A percentile compares a stretch with the other conserved stretches of the same genome.
phyloP scores from a whole-genome alignment of 53 echinoderm and acorn worm genomes.

The Echinarachnius parma region DNA sequence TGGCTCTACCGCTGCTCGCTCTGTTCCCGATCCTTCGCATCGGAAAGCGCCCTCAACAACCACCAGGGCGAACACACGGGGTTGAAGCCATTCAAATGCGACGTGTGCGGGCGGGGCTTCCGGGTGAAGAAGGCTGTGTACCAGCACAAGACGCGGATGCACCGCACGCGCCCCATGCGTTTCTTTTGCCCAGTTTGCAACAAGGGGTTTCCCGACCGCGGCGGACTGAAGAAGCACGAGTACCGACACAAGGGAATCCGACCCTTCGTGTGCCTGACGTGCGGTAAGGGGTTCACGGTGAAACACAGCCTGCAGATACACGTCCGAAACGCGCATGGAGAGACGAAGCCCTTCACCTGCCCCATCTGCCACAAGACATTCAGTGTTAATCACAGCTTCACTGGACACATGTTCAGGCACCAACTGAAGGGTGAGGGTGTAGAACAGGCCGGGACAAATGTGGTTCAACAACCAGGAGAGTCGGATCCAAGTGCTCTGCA shows the following conservation, averaged over 20 bases:
- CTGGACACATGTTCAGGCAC: conserved; percentile 28
- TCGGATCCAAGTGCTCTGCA: no score
- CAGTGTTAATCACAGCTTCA: conserved; percentile 17
- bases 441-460: no score
- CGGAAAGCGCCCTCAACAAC: conserved; percentile 30
- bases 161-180: conserved; percentile 7
- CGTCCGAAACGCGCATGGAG: conserved; percentile 7
- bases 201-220: conserved; percentile 22
- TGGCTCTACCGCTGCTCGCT: conserved; percentile 21
- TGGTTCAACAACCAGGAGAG: no score
- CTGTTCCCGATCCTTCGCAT: conserved; percentile 22
- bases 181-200: conserved; percentile 23
- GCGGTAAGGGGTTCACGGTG: conserved; percentile 23
- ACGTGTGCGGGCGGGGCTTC: conserved; percentile 31
- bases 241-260: conserved; percentile 27
- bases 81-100: conserved; percentile 34
- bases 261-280: conserved; percentile 23
- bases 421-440: conserved; percentile 15
- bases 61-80: conserved; percentile 39
- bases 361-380: conserved; percentile 18
- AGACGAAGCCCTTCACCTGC: conserved; percentile 22
- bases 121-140: conserved; percentile 2
- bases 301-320: conserved; percentile 20
- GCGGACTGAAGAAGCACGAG: conserved; percentile 13
- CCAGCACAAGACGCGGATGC: conserved; percentile 28